These are phyloP conservation scores for Brachionus sp. DNA, from an alignment of 1,140 invertebrate species.

Conservation along the genomic window DNA sequence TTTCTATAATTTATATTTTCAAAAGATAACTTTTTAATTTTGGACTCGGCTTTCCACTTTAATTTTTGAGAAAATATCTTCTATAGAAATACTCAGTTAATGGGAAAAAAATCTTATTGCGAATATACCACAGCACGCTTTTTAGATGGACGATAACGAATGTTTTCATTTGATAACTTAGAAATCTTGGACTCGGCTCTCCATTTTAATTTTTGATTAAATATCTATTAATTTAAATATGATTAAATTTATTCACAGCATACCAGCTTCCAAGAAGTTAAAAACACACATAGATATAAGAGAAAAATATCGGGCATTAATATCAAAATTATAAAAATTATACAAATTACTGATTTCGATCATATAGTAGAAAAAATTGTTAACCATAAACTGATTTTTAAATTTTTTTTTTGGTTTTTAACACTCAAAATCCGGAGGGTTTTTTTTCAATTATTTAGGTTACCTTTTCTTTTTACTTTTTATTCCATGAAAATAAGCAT, in stretches of 20 bases:
- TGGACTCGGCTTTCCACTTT: slow-evolving; percentile 11
- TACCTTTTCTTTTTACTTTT: too few species aligned
- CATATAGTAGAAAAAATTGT: too few species aligned
- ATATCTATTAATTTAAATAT: slow-evolving; percentile 4
- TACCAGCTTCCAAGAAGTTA: neutral
- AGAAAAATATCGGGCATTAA: neutral
- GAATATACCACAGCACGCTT: neutral
- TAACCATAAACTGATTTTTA: too few species aligned
- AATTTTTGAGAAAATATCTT: slow-evolving; percentile 22
- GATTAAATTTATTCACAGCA: neutral
- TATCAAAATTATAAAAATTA: neutral
- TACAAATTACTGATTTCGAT: too few species aligned
- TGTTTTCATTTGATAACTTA: neutral
- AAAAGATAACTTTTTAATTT: neutral
- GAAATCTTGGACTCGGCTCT: neutral
- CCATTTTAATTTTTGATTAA: neutral
- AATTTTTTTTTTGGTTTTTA: too few species aligned
- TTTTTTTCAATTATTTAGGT: too few species aligned
- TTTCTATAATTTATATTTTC: slow-evolving; percentile 32
- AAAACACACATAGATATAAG: neutral
- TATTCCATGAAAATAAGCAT: too few species aligned
- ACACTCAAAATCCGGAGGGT: too few species aligned
- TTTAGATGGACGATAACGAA: neutral
- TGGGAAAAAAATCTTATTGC: neutral
- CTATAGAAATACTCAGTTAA: neutral